phyloP scores from a whole-genome alignment of 2,797 vertebrate genomes.

The Catostomus latipinnis region DNA sequence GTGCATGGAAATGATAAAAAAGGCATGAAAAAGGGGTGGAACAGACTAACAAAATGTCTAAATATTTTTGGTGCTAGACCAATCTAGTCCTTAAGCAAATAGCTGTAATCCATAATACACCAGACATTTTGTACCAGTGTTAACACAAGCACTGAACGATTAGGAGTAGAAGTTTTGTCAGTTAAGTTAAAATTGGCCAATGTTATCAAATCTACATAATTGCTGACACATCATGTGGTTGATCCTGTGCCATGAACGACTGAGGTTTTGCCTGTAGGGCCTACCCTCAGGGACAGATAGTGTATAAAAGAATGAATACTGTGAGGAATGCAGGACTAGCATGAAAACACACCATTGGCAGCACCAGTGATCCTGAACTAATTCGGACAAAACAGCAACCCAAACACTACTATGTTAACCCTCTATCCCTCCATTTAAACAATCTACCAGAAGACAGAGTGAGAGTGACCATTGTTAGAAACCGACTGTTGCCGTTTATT shows the following conservation, averaged over 20 bases:
- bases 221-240: background rate
- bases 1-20: background rate
- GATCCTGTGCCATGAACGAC: constrained; percentile 6
- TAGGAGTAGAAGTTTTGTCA: background rate
- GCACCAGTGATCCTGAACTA: constrained; percentile 48
- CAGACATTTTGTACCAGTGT: too few relatives aligned
- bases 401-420: constrained; percentile 52
- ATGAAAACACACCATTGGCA: constrained; percentile 32
- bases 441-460: constrained; percentile 43
- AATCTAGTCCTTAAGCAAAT: too few relatives aligned
- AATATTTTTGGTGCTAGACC: background rate
- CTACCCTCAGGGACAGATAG: background rate
- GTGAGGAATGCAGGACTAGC: constrained; percentile 34
- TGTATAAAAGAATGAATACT: constrained; percentile 28
- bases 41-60: background rate
- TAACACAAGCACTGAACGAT: background rate
- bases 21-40: background rate
- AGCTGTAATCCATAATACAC: too few relatives aligned
- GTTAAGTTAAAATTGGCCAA: too few relatives aligned
- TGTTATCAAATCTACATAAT: too few relatives aligned
- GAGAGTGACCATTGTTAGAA: constrained; percentile 37
- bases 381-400: constrained; percentile 55
- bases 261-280: background rate
- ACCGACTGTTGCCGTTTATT: constrained; percentile 31
- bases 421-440: constrained; percentile 39